Percentiles rank a stretch among this genome's conserved stretches.
phyloP scores from a whole-genome alignment of 2,113 vertebrate genomes.

The Azemiops feae region DNA sequence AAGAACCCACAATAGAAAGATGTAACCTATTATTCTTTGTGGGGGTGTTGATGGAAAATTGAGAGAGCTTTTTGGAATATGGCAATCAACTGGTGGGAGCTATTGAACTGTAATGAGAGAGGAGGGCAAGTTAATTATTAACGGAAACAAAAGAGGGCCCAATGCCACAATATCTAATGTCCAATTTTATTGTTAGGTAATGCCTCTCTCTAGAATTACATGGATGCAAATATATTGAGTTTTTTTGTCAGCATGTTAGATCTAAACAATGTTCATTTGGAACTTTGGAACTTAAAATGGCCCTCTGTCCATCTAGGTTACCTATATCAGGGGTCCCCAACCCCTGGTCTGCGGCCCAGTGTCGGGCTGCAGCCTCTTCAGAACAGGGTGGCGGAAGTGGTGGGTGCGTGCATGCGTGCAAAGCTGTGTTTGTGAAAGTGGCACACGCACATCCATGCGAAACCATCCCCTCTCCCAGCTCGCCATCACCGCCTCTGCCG shows the following conservation, averaged over 20 bases:
- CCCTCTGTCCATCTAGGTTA: not conserved
- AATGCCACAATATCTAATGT: not conserved
- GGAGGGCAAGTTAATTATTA: slow-evolving; percentile 16
- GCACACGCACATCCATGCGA: too few relatives aligned
- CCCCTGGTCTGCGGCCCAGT: too few relatives aligned
- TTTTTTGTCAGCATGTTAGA: not conserved
- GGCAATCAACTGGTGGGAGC: not conserved
- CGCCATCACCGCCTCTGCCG: too few relatives aligned
- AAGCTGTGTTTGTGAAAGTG: too few relatives aligned
- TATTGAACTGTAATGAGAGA: not conserved
- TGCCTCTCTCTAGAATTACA: not conserved
- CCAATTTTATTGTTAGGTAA: not conserved
- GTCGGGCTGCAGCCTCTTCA: not conserved
- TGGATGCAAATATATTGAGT: not conserved
- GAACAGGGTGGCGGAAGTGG: not conserved
- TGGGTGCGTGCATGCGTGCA: not conserved
- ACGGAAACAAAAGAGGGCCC: slow-evolving; percentile 2
- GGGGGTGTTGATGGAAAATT: slow-evolving; percentile 5
- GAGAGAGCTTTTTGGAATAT: not conserved
- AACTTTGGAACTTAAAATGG: not conserved
- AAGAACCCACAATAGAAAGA: not conserved
- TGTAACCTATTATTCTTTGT: not conserved
- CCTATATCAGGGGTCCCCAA: not conserved
- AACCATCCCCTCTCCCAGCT: too few relatives aligned
- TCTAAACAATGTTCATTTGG: not conserved